These are phyloP conservation scores for Malurus melanocephalus DNA, from an alignment of 2,113 vertebrate genomes.

Conservation along the genomic window DNA sequence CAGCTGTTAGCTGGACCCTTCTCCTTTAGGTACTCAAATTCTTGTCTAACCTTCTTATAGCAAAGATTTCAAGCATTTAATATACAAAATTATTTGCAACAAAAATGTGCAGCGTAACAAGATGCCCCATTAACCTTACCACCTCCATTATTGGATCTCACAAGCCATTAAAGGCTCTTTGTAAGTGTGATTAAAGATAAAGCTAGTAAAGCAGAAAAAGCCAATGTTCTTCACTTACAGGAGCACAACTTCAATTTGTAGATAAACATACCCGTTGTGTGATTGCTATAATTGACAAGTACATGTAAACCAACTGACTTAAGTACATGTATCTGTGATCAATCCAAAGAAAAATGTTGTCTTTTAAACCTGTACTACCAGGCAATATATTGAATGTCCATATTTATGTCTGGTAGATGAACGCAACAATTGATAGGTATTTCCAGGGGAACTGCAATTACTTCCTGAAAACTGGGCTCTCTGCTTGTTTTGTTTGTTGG, in stretches of 20 bases:
- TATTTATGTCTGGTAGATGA: not conserved
- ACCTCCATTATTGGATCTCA: constrained; percentile 45
- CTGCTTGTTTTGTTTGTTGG: not conserved
- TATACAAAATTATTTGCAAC: constrained; percentile 57
- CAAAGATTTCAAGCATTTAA: constrained; percentile 23
- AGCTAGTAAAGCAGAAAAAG: constrained; percentile 40
- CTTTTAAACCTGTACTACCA: not conserved
- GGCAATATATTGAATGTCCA: not conserved
- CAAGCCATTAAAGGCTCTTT: constrained; percentile 48
- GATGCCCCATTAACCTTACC: constrained; percentile 64
- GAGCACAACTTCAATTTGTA: not conserved
- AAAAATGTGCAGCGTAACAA: constrained; percentile 59
- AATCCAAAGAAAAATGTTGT: not conserved
- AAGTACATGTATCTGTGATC: not conserved
- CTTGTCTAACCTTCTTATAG: not conserved
- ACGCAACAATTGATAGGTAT: not conserved
- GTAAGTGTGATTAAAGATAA: constrained; percentile 58
- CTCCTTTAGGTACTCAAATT: not conserved
- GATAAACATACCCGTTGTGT: not conserved
- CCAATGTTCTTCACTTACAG: not conserved
- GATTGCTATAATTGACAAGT: not conserved
- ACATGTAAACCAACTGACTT: not conserved
- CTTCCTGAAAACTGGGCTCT: not conserved
- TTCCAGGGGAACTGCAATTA: not conserved
- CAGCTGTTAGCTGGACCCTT: not conserved